These are phyloP conservation scores for Ormyrus nitidulus DNA, from an alignment of 2,888 invertebrate genomes.

Conservation along the genomic window DNA sequence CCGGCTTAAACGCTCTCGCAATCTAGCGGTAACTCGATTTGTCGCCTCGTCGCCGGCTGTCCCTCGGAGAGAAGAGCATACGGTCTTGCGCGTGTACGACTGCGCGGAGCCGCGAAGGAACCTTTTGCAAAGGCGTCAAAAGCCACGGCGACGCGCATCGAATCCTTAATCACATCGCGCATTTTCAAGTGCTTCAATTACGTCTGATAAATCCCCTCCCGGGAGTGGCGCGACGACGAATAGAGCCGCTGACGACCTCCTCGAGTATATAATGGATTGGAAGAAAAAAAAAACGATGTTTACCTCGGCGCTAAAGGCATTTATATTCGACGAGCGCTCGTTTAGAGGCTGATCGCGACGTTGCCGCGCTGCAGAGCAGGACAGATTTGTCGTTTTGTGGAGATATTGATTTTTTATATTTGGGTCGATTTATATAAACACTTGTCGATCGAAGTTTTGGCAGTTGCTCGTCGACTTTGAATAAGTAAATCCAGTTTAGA, in stretches of 20 bases:
- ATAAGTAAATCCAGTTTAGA: no score
- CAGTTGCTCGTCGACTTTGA: no score
- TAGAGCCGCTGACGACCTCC: neutral
- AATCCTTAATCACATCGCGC: constrained; percentile 51
- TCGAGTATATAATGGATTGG: no score
- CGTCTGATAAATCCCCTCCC: constrained; percentile 25
- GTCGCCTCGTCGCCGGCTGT: neutral
- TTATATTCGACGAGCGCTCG: no score
- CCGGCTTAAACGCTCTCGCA: no score
- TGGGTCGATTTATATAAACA: neutral
- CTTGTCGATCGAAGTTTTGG: no score
- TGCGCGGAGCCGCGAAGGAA: constrained; percentile 1
- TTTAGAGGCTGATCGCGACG: no score
- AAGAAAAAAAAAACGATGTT: no score
- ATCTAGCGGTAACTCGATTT: neutral
- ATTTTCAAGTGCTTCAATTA: constrained; percentile 51
- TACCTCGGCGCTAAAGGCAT: no score
- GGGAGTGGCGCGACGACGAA: neutral
- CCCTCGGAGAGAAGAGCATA: neutral
- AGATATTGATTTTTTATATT: neutral
- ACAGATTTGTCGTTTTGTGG: no score
- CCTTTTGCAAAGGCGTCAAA: constrained; percentile 44
- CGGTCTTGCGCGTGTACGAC: neutral
- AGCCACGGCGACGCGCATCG: constrained; percentile 46
- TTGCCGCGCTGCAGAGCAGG: no score